These are phyloP conservation scores for Leptopilina myrica DNA, from an alignment of 2,888 invertebrate genomes.

Conservation along the genomic window DNA sequence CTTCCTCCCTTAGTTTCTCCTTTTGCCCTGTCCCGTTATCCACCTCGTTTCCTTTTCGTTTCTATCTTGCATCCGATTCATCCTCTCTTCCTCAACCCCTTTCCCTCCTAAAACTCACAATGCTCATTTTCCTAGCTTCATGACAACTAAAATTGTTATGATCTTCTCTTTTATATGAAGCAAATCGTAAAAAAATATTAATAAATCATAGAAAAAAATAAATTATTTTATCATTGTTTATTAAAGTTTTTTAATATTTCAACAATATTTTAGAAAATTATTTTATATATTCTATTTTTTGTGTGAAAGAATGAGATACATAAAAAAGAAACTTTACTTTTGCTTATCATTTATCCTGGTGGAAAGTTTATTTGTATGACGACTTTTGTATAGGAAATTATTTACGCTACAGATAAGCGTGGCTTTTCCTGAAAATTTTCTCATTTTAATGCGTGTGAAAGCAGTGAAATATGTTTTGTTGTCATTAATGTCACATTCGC, in stretches of 20 bases:
- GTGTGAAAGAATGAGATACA: too few relatives aligned
- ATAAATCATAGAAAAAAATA: not conserved
- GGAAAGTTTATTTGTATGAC: not conserved
- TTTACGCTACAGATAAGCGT: not conserved
- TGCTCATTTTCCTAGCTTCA: conserved; percentile 38
- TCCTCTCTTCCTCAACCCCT: too few relatives aligned
- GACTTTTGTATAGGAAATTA: conserved; percentile 9
- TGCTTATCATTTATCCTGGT: not conserved
- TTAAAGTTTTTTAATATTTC: too few relatives aligned
- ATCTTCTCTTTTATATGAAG: not conserved
- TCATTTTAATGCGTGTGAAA: not conserved
- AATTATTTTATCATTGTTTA: too few relatives aligned
- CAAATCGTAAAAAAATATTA: conserved; percentile 13
- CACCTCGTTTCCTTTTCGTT: conserved; percentile 53
- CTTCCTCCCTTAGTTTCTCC: conserved; percentile 52
- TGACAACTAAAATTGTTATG: conserved; percentile 9
- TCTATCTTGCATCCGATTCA: conserved; percentile 52
- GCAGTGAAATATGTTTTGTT: not conserved
- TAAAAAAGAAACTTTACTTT: too few relatives aligned
- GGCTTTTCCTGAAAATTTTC: not conserved
- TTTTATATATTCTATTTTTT: too few relatives aligned
- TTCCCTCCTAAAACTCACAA: not conserved
- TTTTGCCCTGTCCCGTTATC: conserved; percentile 45
- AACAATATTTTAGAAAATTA: too few relatives aligned
- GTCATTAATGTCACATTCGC: too few relatives aligned